A percentile compares a stretch with the other conserved stretches of the same genome.
Conservation (phyloP, 2,113 vertebrate species). For the Haemorhous mexicanus region DNA sequence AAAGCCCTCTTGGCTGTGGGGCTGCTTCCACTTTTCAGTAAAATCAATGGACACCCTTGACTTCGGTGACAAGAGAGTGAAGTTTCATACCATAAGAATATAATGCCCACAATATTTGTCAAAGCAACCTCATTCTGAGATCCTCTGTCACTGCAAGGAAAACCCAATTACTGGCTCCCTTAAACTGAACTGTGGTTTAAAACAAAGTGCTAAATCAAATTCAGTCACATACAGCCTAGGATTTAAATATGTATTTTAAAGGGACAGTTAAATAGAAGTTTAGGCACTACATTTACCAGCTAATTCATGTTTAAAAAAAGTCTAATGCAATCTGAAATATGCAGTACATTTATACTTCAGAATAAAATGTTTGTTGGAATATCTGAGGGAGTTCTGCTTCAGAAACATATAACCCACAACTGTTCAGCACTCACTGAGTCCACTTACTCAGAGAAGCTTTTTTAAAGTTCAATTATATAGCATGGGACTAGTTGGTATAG, state of each 20-base stretch:
- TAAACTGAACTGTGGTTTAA: constrained; percentile 19
- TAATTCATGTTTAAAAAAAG: neutral
- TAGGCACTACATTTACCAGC: neutral
- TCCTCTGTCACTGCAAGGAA: neutral
- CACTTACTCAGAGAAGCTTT: neutral
- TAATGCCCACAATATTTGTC: constrained; percentile 41
- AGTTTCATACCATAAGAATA: constrained; percentile 22
- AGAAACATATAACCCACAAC: neutral
- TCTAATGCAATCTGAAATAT: neutral
- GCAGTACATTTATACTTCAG: neutral
- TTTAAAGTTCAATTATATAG: neutral
- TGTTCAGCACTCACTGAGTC: neutral
- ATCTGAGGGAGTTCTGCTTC: neutral
- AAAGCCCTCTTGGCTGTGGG: neutral
- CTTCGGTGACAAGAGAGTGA: constrained; percentile 12
- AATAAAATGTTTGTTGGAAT: neutral
- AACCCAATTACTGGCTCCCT: neutral
- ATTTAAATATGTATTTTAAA: constrained; percentile 15
- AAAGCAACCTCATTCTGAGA: constrained; percentile 25
- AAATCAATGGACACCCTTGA: constrained; percentile 49
- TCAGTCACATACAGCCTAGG: neutral
- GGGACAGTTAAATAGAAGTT: neutral
- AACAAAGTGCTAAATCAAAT: constrained; percentile 33
- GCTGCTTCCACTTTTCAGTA: constrained; percentile 8
- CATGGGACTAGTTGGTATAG: neutral